Percentiles rank a stretch among this genome's conserved stretches.
These are phyloP conservation scores for Siphonodentalium dalli DNA, from an alignment of 2,888 invertebrate species.

Conservation along the genomic window DNA sequence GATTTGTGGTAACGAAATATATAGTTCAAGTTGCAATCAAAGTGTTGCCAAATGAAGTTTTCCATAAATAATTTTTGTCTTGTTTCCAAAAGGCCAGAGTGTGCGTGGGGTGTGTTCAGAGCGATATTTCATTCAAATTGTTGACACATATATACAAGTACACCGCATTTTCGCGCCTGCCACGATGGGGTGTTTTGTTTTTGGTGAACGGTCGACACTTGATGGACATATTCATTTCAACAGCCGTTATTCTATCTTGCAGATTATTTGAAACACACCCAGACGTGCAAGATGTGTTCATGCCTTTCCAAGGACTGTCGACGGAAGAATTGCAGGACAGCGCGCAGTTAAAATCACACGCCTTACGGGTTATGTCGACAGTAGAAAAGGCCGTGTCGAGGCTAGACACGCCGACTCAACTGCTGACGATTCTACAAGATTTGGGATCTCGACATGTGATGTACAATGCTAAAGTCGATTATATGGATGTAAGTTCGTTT, in stretches of 20 bases:
- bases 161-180: too few relatives aligned
- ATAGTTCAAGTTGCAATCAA: too few relatives aligned
- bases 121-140: too few relatives aligned
- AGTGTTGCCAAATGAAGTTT: too few relatives aligned
- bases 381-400: slow-evolving; percentile 69
- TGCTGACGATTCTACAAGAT: slow-evolving; percentile 67
- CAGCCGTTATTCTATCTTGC: slow-evolving; percentile 29
- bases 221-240: too few relatives aligned
- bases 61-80: too few relatives aligned
- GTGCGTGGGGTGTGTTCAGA: too few relatives aligned
- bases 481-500: slow-evolving; percentile 69
- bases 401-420: slow-evolving; percentile 67
- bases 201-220: too few relatives aligned
- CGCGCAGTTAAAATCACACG: slow-evolving; percentile 68
- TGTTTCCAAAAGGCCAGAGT: too few relatives aligned
- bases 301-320: slow-evolving; percentile 68
- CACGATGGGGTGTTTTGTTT: too few relatives aligned
- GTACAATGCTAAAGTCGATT: slow-evolving; percentile 69
- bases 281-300: slow-evolving; percentile 69
- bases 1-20: too few relatives aligned
- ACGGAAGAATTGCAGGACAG: slow-evolving; percentile 67
- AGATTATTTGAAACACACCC: slow-evolving; percentile 70
- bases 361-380: slow-evolving; percentile 69
- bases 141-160: too few relatives aligned
- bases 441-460: slow-evolving; percentile 68